Conservation (phyloP, 2,888 invertebrate species). For the Drosophila borborema region DNA sequence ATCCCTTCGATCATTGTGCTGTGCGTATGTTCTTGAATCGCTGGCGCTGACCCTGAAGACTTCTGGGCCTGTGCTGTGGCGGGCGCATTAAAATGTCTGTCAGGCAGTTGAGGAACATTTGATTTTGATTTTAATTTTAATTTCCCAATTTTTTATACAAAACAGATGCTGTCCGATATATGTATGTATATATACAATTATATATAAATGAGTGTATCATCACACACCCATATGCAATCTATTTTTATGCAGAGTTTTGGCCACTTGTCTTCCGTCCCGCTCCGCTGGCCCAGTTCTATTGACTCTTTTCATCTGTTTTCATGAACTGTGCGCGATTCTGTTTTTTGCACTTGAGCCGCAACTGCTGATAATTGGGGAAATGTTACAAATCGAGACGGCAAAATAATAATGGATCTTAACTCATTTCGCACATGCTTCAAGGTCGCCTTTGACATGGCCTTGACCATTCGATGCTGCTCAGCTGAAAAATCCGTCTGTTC, state of each 20-base stretch:
- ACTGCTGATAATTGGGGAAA: slow-evolving; percentile 41
- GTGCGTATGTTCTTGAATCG: slow-evolving; percentile 54
- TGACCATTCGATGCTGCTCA: slow-evolving; percentile 28
- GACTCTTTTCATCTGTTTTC: slow-evolving; percentile 13
- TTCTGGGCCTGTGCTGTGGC: not conserved
- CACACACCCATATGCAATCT: slow-evolving; percentile 36
- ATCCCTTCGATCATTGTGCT: slow-evolving; percentile 64
- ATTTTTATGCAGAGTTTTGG: slow-evolving; percentile 59
- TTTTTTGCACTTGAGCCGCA: slow-evolving; percentile 61
- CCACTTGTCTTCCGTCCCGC: not conserved
- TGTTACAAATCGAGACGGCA: slow-evolving; percentile 56
- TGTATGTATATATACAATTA: not conserved
- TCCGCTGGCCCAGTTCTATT: not conserved
- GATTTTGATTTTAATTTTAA: slow-evolving; percentile 48
- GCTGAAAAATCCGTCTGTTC: slow-evolving; percentile 21
- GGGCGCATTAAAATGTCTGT: slow-evolving; percentile 49
- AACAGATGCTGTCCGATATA: slow-evolving; percentile 67
- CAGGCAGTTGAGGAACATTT: slow-evolving; percentile 32
- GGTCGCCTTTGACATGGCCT: slow-evolving; percentile 64
- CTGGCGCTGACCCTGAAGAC: slow-evolving; percentile 39
- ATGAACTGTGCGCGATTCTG: slow-evolving; percentile 16
- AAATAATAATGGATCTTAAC: slow-evolving; percentile 58
- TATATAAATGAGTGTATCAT: not conserved
- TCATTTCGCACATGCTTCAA: slow-evolving; percentile 57
- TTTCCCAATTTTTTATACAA: slow-evolving; percentile 64